Base-by-base conservation (phyloP, 2,888 invertebrate species). In the Brachyptera putata region DNA sequence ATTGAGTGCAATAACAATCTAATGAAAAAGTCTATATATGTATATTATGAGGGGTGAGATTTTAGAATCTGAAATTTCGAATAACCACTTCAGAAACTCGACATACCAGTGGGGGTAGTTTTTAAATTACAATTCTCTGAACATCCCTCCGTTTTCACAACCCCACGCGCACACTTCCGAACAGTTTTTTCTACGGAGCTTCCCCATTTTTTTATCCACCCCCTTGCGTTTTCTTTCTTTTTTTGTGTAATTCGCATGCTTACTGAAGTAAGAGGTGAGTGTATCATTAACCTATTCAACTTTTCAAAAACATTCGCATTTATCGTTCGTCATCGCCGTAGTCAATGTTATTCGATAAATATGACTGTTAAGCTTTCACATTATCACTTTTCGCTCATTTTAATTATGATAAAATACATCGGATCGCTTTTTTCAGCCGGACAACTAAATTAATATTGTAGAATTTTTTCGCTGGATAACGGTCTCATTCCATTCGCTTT, bases 111-210 rank as follows among this genome's bases (percentile, higher is more conserved):
- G 53, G 53, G 53, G 34, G 36, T 18, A 34, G 34, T 53, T 53
- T 53, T 53, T 53, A 53, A 53, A 53, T 53, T 53, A 36, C 53
- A 53, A 53, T 18, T 53, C n/a, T n/a, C 53, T 16, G 53, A 53
- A 36, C 53, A 53, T 53, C 53, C 34, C 53, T 34, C 24, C 36
- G 22, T 53, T 53, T 34, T 34, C 34, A 34, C 53, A 34, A 21
- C 53, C 36, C 36, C 37, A 16, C 21, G 18, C 37, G 3, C n/a
- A n/a, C n/a, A 16, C 21, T 21, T 21, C 24, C 24, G n/a, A 24
- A n/a, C 18, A 18, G 53, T 36, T 18, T 53, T 53, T 50, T 36
- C 21, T 11, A 18, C 53, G 9, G 21, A 34, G 53, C 53, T 34
- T 53, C 43, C 18, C 36, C 53, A 53, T 53, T 53, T 53, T 53